Percentiles rank a stretch among this genome's conserved stretches.
Evolutionary conservation across 2,113 vertebrate genomes (phyloP).

Genomic region (Actenoides hombroni): DNA sequence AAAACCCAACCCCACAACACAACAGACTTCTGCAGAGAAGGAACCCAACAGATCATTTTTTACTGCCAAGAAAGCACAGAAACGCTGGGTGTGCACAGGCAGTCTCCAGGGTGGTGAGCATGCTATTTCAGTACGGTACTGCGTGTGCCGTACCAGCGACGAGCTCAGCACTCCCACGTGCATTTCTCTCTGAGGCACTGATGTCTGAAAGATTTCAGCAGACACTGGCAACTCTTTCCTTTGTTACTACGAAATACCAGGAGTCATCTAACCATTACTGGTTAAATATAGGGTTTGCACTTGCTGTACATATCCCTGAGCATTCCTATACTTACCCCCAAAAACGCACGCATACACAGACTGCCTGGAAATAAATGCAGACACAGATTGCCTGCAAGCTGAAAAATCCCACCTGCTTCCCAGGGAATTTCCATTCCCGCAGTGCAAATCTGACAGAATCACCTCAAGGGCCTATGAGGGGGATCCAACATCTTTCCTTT

Average conservation of each 20-base stretch:
- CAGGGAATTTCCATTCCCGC: background rate
- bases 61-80: background rate
- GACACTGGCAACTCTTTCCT: background rate
- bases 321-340: background rate
- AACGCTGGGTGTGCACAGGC: background rate
- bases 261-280: background rate
- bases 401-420: background rate
- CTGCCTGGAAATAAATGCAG: background rate
- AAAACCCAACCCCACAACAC: background rate
- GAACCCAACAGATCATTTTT: background rate
- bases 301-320: background rate
- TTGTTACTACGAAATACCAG: background rate
- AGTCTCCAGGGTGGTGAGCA: background rate
- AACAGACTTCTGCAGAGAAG: background rate
- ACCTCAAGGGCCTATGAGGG: background rate
- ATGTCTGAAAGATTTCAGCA: background rate
- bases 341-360: background rate
- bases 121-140: slow-evolving; percentile 36
- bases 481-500: background rate
- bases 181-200: slow-evolving; percentile 2
- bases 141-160: background rate
- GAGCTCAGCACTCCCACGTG: background rate
- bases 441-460: background rate
- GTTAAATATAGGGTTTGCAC: background rate
- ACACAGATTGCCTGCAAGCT: background rate